Evolutionary conservation across 2,113 vertebrate genomes (phyloP).

Genomic region (Burhinus bistriatus): DNA sequence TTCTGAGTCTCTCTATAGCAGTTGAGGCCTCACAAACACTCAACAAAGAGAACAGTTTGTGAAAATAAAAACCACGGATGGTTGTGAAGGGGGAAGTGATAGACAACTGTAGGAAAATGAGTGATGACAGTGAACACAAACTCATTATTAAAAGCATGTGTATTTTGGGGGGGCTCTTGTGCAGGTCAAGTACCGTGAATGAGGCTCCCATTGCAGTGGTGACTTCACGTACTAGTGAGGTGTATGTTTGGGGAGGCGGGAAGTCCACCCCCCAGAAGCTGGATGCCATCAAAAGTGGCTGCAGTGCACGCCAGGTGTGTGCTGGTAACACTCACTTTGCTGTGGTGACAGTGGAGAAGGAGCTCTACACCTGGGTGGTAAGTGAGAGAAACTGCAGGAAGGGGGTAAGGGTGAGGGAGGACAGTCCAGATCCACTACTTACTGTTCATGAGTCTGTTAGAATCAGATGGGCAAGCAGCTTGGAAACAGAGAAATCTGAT

Average conservation of each 20-base stretch:
- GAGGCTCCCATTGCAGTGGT: slow-evolving; percentile 94
- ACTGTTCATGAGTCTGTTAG: background rate
- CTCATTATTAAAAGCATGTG: background rate
- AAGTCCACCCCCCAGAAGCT: slow-evolving; percentile 97
- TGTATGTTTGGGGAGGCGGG: slow-evolving; percentile 97
- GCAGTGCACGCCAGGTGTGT: slow-evolving; percentile 92
- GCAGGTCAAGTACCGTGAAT: slow-evolving; percentile 85
- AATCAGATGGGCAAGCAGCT: background rate
- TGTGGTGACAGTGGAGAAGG: slow-evolving; percentile 97
- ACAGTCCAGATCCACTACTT: background rate
- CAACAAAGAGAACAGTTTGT: background rate
- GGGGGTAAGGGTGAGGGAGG: background rate
- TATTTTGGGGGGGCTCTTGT: slow-evolving; percentile 33
- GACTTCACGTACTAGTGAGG: slow-evolving; percentile 93
- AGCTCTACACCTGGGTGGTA: slow-evolving; percentile 98
- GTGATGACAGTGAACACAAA: background rate
- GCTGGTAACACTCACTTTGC: slow-evolving; percentile 97
- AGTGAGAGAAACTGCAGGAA: slow-evolving; percentile 66
- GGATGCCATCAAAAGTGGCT: slow-evolving; percentile 94
- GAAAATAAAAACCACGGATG: background rate
- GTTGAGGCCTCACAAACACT: background rate
- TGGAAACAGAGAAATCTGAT: background rate
- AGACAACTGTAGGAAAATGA: background rate
- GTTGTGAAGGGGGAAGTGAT: background rate
- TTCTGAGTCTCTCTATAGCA: background rate